Base-by-base conservation (phyloP, 1,140 invertebrate genomes). In the Drosophila rhopaloa region DNA sequence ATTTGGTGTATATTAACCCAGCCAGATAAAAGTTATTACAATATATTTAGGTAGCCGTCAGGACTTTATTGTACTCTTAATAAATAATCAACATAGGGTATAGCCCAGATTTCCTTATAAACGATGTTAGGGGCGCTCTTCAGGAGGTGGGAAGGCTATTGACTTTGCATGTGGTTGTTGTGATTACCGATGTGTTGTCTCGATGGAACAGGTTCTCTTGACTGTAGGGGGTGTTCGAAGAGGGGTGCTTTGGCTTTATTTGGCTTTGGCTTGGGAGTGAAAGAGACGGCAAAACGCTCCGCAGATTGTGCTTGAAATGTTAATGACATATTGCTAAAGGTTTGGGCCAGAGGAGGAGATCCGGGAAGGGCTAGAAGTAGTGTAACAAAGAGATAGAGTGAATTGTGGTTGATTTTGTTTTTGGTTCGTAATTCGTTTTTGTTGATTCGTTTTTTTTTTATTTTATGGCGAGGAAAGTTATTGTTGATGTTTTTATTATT, bases 341-440 rank as follows among this genome's bases (percentile, higher is more conserved):
- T 29, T 43, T 27, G 43, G 13, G 58, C 8, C 24, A 24, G 32
- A 44, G 16, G 43, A 9, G 8, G 9, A 11, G 43, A 44, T 16
- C 7, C 14, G 11, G 19, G 0, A 50, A 29, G 13, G 27, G 24
- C 27, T 9, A 43, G 37, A 47, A 47, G 14, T 37, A 46, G 63
- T 35, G 53, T 51, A 50, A 65, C 37, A 51, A 50, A 47, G 37
- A 47, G 56, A 47, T 29, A 51, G 37, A 51, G 46, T 8, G 16
- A 41, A 43, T n/a, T 8, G 24, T 38, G 14, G 10, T 41, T 41
- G 38, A 43, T 51, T 50, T 70, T 50, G 46, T 55, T 44, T 44
- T 50, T 43, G 44, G 56, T 38, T 43, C 72, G 65, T 70, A 72
- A 71, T 76, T 71, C 58, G 74, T 57, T 62, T 62, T 71, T 70